Evolutionary conservation across 2,797 vertebrate species (phyloP).

Genomic region (Tragopan temminckii): DNA sequence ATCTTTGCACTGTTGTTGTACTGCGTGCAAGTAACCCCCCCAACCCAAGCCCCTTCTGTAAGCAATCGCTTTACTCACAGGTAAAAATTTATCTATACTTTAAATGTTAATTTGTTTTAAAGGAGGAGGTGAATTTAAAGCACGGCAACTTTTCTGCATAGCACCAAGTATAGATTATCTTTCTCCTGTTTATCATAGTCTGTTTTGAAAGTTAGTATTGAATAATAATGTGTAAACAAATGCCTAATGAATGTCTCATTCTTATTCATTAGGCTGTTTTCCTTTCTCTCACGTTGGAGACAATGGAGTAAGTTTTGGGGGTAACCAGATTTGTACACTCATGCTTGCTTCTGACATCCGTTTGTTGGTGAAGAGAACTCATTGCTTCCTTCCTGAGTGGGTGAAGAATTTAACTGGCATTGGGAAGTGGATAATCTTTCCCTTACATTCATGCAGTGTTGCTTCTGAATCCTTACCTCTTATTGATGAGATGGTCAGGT

Average conservation of each 20-base stretch:
- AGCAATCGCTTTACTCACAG: constrained; percentile 6
- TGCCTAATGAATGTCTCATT: constrained; percentile 41
- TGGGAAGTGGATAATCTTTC: background rate
- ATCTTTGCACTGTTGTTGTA: constrained; percentile 52
- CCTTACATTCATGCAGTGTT: background rate
- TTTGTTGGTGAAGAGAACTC: background rate
- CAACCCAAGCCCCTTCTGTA: background rate
- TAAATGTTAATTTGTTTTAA: constrained; percentile 62
- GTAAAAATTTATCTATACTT: constrained; percentile 44
- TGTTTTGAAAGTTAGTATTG: constrained; percentile 49
- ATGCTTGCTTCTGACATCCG: background rate
- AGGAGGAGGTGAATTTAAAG: constrained; percentile 45
- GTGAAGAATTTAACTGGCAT: background rate
- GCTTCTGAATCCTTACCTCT: background rate
- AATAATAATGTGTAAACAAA: constrained; percentile 70
- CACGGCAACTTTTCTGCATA: constrained; percentile 23
- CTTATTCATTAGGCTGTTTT: constrained; percentile 41
- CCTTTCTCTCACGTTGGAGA: background rate
- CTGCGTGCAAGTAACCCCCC: constrained; percentile 23
- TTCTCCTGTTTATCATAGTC: constrained; percentile 42
- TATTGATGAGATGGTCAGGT: background rate
- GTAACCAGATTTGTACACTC: background rate
- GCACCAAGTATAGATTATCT: background rate
- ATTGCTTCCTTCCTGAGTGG: background rate
- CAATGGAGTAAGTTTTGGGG: background rate